A percentile compares a stretch with the other conserved stretches of the same genome.
phyloP scores from a whole-genome alignment of 2,113 vertebrate genomes.

The Gopherus flavomarginatus region DNA sequence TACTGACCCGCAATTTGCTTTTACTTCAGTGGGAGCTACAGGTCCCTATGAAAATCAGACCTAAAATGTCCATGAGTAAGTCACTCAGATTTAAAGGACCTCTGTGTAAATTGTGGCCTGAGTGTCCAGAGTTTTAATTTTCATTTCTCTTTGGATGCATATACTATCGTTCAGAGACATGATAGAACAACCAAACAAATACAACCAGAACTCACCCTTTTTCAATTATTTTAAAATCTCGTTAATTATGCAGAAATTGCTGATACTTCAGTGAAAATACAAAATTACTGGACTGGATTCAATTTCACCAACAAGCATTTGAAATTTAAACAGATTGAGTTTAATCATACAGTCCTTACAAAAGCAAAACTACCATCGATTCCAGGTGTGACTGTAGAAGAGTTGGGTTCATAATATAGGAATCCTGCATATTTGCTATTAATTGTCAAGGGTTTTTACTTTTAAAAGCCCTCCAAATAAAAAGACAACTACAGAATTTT shows the following conservation, averaged over 20 bases:
- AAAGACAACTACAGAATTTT: conserved; percentile 10
- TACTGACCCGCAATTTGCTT: no score
- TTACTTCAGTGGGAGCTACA: no score
- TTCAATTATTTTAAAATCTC: not conserved
- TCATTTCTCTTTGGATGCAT: not conserved
- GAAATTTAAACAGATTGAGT: not conserved
- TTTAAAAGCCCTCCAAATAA: not conserved
- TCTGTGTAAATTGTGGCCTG: not conserved
- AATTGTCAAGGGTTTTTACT: not conserved
- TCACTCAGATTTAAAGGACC: no score
- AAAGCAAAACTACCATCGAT: not conserved
- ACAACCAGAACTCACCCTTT: not conserved
- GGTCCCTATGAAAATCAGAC: no score
- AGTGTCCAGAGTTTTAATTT: not conserved
- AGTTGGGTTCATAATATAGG: not conserved
- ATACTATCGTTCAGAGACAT: not conserved
- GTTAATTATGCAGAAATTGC: not conserved
- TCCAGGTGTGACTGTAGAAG: not conserved
- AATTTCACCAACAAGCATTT: not conserved
- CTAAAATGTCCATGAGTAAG: no score
- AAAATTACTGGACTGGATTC: not conserved
- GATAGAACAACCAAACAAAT: not conserved
- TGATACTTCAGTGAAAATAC: not conserved
- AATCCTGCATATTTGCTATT: not conserved
- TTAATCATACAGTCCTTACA: not conserved